Percentiles rank a stretch among this genome's conserved stretches.
Conservation (phyloP, 2,797 vertebrate species). For the Dendrocincla tyrannina region DNA sequence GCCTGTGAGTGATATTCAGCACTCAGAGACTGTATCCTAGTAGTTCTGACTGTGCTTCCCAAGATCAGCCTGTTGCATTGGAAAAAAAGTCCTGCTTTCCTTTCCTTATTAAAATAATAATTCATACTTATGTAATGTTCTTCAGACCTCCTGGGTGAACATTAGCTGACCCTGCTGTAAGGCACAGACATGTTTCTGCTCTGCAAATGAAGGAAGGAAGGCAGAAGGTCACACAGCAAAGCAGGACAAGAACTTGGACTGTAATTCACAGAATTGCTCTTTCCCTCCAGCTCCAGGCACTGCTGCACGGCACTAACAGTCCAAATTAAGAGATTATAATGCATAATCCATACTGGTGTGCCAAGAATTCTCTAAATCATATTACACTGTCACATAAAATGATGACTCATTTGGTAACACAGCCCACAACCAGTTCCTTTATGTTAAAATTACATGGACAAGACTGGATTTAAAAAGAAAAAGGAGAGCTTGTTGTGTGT, state of each 20-base stretch:
- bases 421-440: slow-evolving; percentile 43
- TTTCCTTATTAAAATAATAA: background rate
- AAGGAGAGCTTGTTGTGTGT: slow-evolving; percentile 54
- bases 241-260: background rate
- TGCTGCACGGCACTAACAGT: background rate
- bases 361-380: slow-evolving; percentile 31
- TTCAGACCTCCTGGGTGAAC: background rate
- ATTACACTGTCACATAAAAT: slow-evolving; percentile 53
- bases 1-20: background rate
- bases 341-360: slow-evolving; percentile 43
- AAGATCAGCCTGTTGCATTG: background rate
- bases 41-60: background rate
- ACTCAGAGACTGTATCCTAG: background rate
- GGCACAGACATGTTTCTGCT: background rate
- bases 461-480: slow-evolving; percentile 56
- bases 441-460: slow-evolving; percentile 61
- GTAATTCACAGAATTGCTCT: background rate
- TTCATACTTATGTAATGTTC: background rate
- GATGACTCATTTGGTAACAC: slow-evolving; percentile 56
- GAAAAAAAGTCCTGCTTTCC: background rate
- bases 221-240: background rate
- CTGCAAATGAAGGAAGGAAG: background rate
- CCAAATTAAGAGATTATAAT: slow-evolving; percentile 61
- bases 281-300: background rate
- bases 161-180: background rate